Evolutionary conservation across 1,140 invertebrate species (phyloP).

Genomic region (Phortica variegata): DNA sequence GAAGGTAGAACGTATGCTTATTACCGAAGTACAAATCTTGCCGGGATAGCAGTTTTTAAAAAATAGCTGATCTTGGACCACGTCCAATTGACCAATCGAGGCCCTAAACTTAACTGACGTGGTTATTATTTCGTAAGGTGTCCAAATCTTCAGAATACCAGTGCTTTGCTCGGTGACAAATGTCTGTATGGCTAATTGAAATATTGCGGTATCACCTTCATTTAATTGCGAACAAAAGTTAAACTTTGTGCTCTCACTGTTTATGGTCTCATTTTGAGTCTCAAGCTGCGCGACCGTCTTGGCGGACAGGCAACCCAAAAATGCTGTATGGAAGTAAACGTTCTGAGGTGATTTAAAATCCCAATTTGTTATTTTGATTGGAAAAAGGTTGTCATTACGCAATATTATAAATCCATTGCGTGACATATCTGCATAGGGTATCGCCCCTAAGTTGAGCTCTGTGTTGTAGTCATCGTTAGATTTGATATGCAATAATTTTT

Average conservation of each 20-base stretch:
- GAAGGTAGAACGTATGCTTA: conserved; percentile 76
- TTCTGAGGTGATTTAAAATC: conserved; percentile 36
- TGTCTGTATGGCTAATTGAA: conserved; percentile 71
- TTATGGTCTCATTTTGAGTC: not conserved
- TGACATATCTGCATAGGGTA: conserved; percentile 43
- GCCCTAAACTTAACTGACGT: conserved; percentile 66
- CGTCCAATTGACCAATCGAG: conserved; percentile 62
- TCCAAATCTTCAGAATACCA: conserved; percentile 73
- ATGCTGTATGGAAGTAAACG: conserved; percentile 35
- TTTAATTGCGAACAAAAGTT: conserved; percentile 25
- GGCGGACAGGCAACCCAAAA: conserved; percentile 29
- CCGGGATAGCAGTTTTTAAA: conserved; percentile 84
- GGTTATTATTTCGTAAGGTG: conserved; percentile 69
- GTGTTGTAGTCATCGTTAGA: conserved; percentile 17
- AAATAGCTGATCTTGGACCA: conserved; percentile 66
- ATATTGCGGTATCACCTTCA: conserved; percentile 63
- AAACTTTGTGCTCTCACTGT: conserved; percentile 16
- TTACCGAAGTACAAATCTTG: conserved; percentile 71
- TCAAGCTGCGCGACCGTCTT: not conserved
- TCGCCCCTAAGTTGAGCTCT: conserved; percentile 40
- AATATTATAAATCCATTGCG: conserved; percentile 37
- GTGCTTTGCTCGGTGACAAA: conserved; percentile 69
- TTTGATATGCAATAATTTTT: no score
- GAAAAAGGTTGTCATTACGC: conserved; percentile 46
- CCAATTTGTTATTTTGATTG: conserved; percentile 45